Percentiles rank a stretch among this genome's conserved stretches.
These are phyloP conservation scores for Cephus sareptanus DNA, from an alignment of 2,888 invertebrate species.

Conservation along the genomic window DNA sequence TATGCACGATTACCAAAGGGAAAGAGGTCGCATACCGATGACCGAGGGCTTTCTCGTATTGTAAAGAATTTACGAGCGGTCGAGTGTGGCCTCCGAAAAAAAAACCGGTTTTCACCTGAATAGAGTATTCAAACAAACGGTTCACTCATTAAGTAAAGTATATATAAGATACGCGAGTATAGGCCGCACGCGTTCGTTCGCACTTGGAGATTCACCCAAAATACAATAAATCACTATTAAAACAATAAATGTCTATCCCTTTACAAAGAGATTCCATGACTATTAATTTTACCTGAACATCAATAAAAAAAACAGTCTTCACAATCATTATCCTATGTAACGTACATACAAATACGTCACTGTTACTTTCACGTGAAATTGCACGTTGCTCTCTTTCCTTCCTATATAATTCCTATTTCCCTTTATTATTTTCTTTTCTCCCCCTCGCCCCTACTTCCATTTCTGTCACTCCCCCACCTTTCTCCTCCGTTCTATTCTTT, in stretches of 20 bases:
- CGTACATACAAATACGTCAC: neutral
- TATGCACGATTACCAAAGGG: neutral
- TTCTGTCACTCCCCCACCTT: neutral
- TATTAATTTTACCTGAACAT: neutral
- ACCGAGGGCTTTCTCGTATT: neutral
- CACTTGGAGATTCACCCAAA: neutral
- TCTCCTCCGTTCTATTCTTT: neutral
- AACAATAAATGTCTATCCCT: neutral
- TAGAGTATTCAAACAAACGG: neutral
- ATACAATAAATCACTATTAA: neutral
- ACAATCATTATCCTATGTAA: neutral
- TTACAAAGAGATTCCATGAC: neutral
- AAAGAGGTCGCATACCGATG: neutral
- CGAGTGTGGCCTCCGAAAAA: conserved; percentile 28
- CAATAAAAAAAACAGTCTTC: neutral
- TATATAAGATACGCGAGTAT: neutral
- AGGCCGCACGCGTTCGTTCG: neutral
- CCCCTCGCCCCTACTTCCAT: neutral
- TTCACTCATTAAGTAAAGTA: neutral
- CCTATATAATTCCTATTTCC: neutral
- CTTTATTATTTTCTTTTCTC: no score
- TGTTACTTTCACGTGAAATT: neutral
- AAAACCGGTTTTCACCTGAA: conserved; percentile 35
- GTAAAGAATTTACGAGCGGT: conserved; percentile 36
- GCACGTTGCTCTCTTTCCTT: neutral